Evolutionary conservation across 2,888 invertebrate species (phyloP), one percentile per base, ranked within the genome.

Genomic region (Lasioglossum lativentre): DNA sequence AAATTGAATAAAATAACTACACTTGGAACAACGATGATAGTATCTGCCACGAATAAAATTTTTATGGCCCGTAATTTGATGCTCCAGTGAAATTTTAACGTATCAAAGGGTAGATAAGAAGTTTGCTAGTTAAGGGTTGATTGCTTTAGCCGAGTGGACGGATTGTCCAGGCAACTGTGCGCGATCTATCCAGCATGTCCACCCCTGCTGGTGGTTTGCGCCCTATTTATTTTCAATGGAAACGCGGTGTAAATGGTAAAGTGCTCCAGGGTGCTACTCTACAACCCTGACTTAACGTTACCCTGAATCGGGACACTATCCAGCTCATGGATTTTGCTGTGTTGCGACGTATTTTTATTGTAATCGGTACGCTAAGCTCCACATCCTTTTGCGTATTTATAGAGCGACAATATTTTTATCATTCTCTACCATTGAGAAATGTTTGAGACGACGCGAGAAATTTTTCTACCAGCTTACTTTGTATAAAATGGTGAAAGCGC

Each of bases 181-280:
- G 6, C 59, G 14, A 59, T 59, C n/a, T 59, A 59, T 59, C 59
- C 59, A 14, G 27, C 59, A 14, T 59, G 59, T 59, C 59, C 27
- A 59, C 59, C 59, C 59, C 14, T 23, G 47, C 47, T 14, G 59
- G 59, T 27, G 59, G 59, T 27, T 59, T 27, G 59, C 59, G 59
- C 59, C 59, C 59, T 59, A 59, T 59, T 59, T 59, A 59, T 59
- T 59, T 59, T 59, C 59, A 59, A 59, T 59, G 59, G 59, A 59
- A 59, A 59, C 27, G 27, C 59, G 59, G 12, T 59, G 59, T 59
- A 59, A 59, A 59, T 59, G 59, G 27, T 59, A 59, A 59, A 59
- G 59, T 59, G 59, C 27, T 27, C 27, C 59, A 0, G 59, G 59
- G 27, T 59, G 59, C 27, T 27, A 10, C 59, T 10, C 59, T 4